Evolutionary conservation across 2,888 invertebrate genomes (phyloP), one percentile per base, ranked within the genome.

Genomic region (Gortyna flavago): DNA sequence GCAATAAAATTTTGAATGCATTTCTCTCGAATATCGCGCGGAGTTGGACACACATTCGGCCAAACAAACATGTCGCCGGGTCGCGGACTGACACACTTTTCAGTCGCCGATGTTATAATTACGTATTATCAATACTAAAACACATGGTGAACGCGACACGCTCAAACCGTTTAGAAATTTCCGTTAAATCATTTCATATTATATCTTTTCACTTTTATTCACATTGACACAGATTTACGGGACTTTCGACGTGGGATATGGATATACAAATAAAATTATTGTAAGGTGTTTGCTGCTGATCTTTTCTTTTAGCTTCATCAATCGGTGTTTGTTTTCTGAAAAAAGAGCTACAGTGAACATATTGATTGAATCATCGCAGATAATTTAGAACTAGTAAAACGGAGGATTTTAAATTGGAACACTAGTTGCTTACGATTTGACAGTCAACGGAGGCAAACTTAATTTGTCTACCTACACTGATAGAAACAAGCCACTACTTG

Each of bases 1-100:
- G 75, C 61, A 67, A 80, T 82, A 74, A 86, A 85, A 76, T 61
- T 8, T 77, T 65, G 66, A 66, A 85, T 87, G 88, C 89, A 89
- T 84, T 85, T 86, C 80, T 81, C 79, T 81, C 38, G 59, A 74
- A 74, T 74, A 77, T 77, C 77, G 61, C 64, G 51, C 21, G 65
- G 65, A 61, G 74, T 48, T 79, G 68, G 57, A 80, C 83, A 80
- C 75, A 68, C 79, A 65, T 67, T 69, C 57, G 59, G 35, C 57
- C 67, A 41, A 81, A 84, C 78, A 79, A 44, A 44, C 44, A 44
- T 79, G 77, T 76, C 75, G 82, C 41, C 67, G 74, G 90, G 89
- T 93, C 91, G 90, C 91, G 92, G 89, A 88, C 91, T 96, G 95
- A 95, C 96, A 95, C 90, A 96, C 93, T 95, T 95, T 94, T 92